A percentile compares a stretch with the other conserved stretches of the same genome.
Conservation (phyloP, 2,113 vertebrate species). For the Lethenteron reissneri region DNA sequence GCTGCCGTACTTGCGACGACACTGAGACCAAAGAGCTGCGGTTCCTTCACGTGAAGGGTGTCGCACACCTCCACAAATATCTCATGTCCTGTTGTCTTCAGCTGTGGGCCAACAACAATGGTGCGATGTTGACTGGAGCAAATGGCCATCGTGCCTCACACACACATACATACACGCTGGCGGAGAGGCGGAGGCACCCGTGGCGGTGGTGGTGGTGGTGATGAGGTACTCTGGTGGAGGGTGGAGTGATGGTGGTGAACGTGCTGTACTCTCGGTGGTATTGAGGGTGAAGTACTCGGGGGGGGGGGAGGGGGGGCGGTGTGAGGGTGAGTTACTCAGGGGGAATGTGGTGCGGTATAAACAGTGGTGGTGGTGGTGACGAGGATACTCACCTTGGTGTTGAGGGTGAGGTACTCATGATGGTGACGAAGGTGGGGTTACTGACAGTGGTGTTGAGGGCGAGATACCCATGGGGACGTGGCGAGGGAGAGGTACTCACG, state of each 20-base stretch:
- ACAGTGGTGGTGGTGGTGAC: neutral
- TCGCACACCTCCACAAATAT: neutral
- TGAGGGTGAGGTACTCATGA: neutral
- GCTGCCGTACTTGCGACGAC: neutral
- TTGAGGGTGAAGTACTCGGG: neutral
- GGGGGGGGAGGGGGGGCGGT: neutral
- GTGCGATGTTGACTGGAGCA: neutral
- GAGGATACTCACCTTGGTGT: neutral
- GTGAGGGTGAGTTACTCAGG: neutral
- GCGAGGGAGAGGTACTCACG: neutral
- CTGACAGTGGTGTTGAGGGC: neutral
- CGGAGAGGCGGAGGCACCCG: neutral
- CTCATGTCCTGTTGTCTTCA: neutral
- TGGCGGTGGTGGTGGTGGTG: neutral
- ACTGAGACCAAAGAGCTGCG: slow-evolving; percentile 4
- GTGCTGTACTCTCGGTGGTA: neutral
- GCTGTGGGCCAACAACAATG: neutral
- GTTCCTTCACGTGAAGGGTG: neutral
- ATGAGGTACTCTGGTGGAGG: neutral
- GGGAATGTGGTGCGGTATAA: neutral
- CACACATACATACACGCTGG: neutral
- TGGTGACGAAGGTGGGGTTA: neutral
- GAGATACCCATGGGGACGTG: neutral
- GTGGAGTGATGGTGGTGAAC: neutral
- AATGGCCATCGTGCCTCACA: neutral